Conservation (phyloP, 2,888 invertebrate genomes). For the Nowickia ferox region DNA sequence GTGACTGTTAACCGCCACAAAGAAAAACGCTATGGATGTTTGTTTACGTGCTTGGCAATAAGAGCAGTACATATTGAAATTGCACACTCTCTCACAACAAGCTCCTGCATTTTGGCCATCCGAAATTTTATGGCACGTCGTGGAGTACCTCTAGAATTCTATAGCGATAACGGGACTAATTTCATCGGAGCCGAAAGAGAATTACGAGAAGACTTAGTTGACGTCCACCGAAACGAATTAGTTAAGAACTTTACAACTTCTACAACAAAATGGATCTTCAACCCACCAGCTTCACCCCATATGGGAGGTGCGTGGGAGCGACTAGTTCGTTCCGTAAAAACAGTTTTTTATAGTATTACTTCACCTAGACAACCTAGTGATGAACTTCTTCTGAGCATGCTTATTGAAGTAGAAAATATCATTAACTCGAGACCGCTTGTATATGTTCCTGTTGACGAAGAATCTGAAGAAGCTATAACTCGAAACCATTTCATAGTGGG, state of each 20-base stretch:
- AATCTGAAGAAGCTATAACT: neutral
- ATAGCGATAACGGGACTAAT: constrained; percentile 52
- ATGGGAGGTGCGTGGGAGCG: too few species aligned
- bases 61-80: constrained; percentile 63
- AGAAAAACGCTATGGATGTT: constrained; percentile 45
- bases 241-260: neutral
- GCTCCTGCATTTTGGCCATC: constrained; percentile 32
- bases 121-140: constrained; percentile 49
- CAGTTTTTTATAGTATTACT: neutral
- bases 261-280: neutral
- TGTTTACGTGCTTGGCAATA: constrained; percentile 65
- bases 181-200: constrained; percentile 52
- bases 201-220: constrained; percentile 15
- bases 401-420: too few species aligned
- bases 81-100: constrained; percentile 33
- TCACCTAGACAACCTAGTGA: neutral
- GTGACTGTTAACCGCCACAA: too few species aligned
- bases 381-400: neutral
- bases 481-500: constrained; percentile 24
- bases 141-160: constrained; percentile 30
- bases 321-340: too few species aligned
- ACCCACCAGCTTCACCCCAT: neutral
- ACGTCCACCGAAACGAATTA: neutral
- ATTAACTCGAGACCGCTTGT: too few species aligned
- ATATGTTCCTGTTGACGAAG: too few species aligned